Base-by-base conservation (phyloP, 1,140 invertebrate genomes). In the Portunus trituberculatus region DNA sequence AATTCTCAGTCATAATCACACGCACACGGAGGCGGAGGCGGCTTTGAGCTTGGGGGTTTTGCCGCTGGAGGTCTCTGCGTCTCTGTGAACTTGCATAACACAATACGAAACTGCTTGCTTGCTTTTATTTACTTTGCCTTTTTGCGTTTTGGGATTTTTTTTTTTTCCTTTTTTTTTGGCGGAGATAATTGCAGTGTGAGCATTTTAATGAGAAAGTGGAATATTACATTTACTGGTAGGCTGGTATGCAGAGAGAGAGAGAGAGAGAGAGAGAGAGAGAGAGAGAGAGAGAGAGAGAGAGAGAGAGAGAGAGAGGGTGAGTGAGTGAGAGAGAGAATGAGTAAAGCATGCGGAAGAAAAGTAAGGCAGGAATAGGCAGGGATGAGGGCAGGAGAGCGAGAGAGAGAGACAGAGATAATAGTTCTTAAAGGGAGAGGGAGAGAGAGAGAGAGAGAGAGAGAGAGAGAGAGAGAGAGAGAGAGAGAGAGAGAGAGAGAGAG, bases 271-370 rank as follows among this genome's bases (percentile, higher is more conserved):
- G 14, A 14, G 14, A 14, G 14, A 20, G 16, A 20, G 16, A 59
- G 52, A 59, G 52, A 59, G 52, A 59, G 52, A 59, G 52, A 59
- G 52, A 59, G 52, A 59, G 52, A 59, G 52, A 59, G 52, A 59
- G 52, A 59, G 52, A 59, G 67, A 76, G 67, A 76, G 67, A 76
- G 67, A 76, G 25, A n/a, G 25, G 8, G 25, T n/a, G 67, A 76
- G 67, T n/a, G 67, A 76, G 67, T n/a, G 67, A 76, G 67, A 76
- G 67, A 76, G 67, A 76, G 67, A 76, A 76, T 76, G 67, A 76
- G 67, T 76, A 76, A 76, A 25, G 67, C 67, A 76, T 20, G 67
- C 67, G 52, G 52, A 59, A 59, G 52, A 76, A 76, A 76, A 76
- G 67, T 76, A 25, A 76, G 67, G 67, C 67, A 76, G 20, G 67